Evolutionary conservation across 2,888 invertebrate species (phyloP).

Genomic region (Oasisia sp.): DNA sequence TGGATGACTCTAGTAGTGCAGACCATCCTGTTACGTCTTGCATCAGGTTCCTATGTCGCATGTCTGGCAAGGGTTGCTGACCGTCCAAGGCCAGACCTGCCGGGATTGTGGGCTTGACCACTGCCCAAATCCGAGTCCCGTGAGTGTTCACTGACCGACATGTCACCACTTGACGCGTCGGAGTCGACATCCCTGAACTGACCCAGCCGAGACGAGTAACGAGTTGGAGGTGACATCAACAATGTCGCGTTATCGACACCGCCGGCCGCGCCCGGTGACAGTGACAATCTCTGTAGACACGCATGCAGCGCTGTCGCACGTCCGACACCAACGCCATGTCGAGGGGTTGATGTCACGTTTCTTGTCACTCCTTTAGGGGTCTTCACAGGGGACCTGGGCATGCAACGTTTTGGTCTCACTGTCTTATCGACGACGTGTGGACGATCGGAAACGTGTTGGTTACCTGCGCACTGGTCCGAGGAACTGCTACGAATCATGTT

Average conservation of each 20-base stretch:
- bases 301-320: not conserved
- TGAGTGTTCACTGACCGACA: not conserved
- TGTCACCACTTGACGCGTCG: not conserved
- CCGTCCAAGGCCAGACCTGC: not conserved
- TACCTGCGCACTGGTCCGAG: not conserved
- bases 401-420: not conserved
- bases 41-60: not conserved
- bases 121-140: not conserved
- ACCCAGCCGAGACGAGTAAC: not conserved
- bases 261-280: not conserved
- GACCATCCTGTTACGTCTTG: no score
- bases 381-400: not conserved
- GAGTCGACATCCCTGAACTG: not conserved
- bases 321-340: not conserved
- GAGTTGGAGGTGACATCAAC: not conserved
- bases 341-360: not conserved
- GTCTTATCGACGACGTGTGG: not conserved
- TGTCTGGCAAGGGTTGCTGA: not conserved
- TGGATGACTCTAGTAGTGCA: no score
- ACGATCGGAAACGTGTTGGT: not conserved
- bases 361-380: not conserved
- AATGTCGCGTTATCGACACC: not conserved
- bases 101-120: not conserved
- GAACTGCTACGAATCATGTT: not conserved
- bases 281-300: not conserved